Percentiles rank a stretch among this genome's conserved stretches.
These are phyloP conservation scores for Pilophorus perplexus DNA, from an alignment of 2,888 invertebrate species.

Conservation along the genomic window DNA sequence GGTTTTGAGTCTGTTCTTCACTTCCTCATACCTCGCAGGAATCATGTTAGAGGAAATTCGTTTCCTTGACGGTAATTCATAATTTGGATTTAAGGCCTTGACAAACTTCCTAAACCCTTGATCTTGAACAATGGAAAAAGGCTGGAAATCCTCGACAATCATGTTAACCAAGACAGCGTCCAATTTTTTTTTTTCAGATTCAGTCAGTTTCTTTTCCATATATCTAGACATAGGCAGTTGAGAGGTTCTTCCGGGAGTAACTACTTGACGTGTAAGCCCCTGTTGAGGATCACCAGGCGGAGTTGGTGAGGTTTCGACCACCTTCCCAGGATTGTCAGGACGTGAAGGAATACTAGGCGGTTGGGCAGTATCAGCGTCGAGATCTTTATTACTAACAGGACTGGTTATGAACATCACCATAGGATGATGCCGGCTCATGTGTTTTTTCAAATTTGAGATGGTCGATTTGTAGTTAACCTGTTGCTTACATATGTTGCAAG, in stretches of 20 bases:
- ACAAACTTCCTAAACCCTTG: conserved; percentile 49
- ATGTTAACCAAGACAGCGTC: conserved; percentile 48
- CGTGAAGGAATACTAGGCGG: no score
- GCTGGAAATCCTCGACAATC: conserved; percentile 50
- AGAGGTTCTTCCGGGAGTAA: no score
- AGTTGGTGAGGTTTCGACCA: no score
- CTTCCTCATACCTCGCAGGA: conserved; percentile 46
- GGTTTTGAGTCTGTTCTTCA: neutral
- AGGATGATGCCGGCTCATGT: conserved; percentile 26
- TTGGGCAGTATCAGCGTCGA: no score
- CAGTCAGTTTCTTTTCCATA: conserved; percentile 33
- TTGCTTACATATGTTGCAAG: conserved; percentile 37
- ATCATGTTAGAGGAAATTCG: conserved; percentile 47
- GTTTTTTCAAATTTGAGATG: conserved; percentile 34
- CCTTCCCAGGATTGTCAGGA: no score
- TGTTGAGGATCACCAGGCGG: neutral
- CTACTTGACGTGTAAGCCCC: no score
- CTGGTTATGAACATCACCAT: neutral
- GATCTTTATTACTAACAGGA: no score
- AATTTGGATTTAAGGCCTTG: conserved; percentile 48
- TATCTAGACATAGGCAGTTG: no score
- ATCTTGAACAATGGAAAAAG: conserved; percentile 50
- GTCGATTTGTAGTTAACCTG: conserved; percentile 30
- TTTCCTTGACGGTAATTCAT: conserved; percentile 49
- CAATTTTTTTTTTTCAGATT: conserved; percentile 47